Base-by-base conservation (phyloP, 2,888 invertebrate species). In the Pachydiplax longipennis region DNA sequence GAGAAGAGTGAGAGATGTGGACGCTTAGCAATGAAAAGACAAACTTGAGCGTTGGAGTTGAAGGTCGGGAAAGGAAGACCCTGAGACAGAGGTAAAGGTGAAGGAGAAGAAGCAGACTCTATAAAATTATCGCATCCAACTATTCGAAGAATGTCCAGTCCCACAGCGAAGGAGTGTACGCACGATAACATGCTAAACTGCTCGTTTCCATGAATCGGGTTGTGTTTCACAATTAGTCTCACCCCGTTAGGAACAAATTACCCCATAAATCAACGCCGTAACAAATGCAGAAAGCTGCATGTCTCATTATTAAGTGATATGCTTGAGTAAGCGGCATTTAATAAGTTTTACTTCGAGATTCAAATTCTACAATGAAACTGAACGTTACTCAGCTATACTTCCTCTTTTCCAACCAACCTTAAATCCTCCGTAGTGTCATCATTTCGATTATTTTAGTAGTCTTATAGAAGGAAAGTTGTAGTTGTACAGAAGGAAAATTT, bases 41-140 rank as follows among this genome's bases (percentile, higher is more conserved):
- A 31, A 31, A 82, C 2, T 25, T 58, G 53, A 18, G 31, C 61
- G 12, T 31, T 12, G n/a, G 87, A 87, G 87, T 87, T 87, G 87
- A 87, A 87, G 87, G 87, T 37, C 87, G 87, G 13, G 37, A 12
- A 61, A 37, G 35, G 61, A 12, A 37, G 61, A 53, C 58, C 35
- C 83, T 58, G 83, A 18, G 87, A 35, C 87, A 37, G 58, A 83
- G 87, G 87, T 87, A 87, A 87, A 87, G 87, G 87, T 87, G 22
- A 87, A 87, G 87, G 87, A n/a, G 58, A 37, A 25, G 44, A 35
- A 25, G 22, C 58, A 40, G 61, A 65, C 87, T 31, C n/a, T 35
- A 22, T 61, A 61, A 87, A 87, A 87, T 87, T 87, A 87, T 87
- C 61, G 37, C 65, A 61, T 40, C 61, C 35, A 87, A 37, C 15